A percentile compares a stretch with the other conserved stretches of the same genome.
Evolutionary conservation across 2,888 invertebrate genomes (phyloP).

Genomic region (Conops quadrifasciatus): DNA sequence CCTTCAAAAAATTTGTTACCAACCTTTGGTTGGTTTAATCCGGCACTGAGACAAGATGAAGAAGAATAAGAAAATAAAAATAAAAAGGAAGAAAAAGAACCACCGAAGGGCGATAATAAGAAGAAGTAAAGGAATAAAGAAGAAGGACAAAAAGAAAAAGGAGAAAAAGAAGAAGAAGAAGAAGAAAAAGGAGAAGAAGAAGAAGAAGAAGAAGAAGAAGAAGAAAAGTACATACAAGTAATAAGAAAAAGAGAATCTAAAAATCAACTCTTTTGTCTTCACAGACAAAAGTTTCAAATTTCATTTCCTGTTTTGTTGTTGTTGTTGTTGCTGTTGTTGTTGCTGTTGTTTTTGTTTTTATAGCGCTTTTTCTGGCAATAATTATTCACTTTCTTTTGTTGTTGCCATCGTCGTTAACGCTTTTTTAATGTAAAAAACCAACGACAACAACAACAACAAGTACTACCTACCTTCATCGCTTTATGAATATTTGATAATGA

Average conservation of each 20-base stretch:
- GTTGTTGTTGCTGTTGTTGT: slow-evolving; percentile 16
- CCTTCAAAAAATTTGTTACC: too few species aligned
- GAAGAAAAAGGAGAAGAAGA: too few species aligned
- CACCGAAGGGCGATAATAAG: too few species aligned
- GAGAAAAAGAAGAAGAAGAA: too few species aligned
- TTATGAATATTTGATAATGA: slow-evolving; percentile 12
- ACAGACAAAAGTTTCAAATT: slow-evolving; percentile 56
- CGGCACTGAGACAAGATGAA: too few species aligned
- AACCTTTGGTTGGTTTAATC: too few species aligned
- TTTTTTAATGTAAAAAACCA: background rate
- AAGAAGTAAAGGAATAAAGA: too few species aligned
- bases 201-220: background rate
- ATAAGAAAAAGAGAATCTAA: background rate
- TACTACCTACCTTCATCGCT: slow-evolving; percentile 1
- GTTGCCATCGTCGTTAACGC: background rate
- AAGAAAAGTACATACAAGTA: background rate
- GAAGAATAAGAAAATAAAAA: too few species aligned
- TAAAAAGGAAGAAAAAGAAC: too few species aligned
- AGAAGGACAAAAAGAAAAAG: too few species aligned
- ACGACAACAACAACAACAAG: background rate
- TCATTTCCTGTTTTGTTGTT: slow-evolving; percentile 59
- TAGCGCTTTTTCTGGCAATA: background rate
- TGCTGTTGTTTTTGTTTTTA: slow-evolving; percentile 1
- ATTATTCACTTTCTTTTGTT: slow-evolving; percentile 38
- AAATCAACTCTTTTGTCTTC: slow-evolving; percentile 32